phyloP scores from a whole-genome alignment of 1,140 invertebrate species.

The Cydia amplana region DNA sequence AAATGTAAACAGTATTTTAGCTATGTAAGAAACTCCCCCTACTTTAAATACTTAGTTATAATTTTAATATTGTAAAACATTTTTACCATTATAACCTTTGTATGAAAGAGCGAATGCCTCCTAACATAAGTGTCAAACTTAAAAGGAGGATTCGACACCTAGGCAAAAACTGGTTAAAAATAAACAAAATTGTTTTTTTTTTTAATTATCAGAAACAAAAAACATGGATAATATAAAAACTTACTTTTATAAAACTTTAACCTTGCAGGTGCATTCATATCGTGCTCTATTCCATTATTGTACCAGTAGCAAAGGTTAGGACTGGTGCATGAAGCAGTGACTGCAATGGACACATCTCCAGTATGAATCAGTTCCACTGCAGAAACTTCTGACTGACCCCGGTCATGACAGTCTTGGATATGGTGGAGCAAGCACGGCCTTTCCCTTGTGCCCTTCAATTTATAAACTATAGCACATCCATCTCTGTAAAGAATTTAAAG shows the following conservation, averaged over 20 bases:
- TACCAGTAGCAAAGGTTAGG: conserved; percentile 51
- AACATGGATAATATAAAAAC: background rate
- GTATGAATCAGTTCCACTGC: conserved; percentile 56
- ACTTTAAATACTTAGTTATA: no score
- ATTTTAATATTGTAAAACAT: no score
- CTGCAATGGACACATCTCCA: conserved; percentile 35
- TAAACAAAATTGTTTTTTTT: no score
- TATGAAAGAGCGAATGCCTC: no score
- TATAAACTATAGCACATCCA: conserved; percentile 55
- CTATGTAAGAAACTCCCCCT: no score
- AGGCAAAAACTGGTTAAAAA: no score
- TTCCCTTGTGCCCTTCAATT: conserved; percentile 40
- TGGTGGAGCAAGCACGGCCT: conserved; percentile 52
- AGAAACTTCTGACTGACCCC: conserved; percentile 60
- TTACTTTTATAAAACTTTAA: background rate
- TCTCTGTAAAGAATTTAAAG: conserved; percentile 51
- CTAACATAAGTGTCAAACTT: no score
- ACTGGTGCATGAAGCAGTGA: conserved; percentile 53
- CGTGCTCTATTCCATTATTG: conserved; percentile 37
- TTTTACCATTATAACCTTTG: no score
- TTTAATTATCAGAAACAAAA: background rate
- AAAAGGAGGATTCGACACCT: no score
- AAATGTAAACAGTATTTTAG: no score
- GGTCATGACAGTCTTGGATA: conserved; percentile 58
- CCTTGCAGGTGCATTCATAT: conserved; percentile 33